Evolutionary conservation across 2,797 vertebrate genomes (phyloP), one percentile per base, ranked within the genome.

Genomic region (Caiman crocodilus): DNA sequence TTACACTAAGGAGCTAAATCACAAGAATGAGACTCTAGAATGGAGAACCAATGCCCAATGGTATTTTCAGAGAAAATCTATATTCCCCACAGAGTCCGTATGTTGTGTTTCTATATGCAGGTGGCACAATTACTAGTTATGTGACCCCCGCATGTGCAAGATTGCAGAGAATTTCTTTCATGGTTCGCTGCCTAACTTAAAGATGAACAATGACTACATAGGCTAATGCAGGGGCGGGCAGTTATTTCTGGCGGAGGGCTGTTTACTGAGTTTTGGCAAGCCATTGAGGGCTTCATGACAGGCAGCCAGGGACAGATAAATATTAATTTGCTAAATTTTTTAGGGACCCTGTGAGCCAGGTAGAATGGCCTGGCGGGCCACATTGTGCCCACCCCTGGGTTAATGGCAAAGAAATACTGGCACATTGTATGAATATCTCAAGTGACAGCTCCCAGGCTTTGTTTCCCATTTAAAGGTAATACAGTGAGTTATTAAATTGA

Each of bases 21-120:
- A n/a, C 11, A 80, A 59, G 30, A 14, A 20, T 0, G 5, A 57
- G 18, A 65, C 69, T 1, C 9, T 35, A n/a, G 50, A 6, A 2
- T 14, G 0, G 35, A 74, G 18, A 76, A 20, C 8, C 50, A 64
- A 9, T 1, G 5, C 63, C 60, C 32, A 30, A 32, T 67, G 30
- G n/a, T 67, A 67, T 67, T 67, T 67, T 67, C 30, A 67, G 64
- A 11, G 64, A 30, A 67, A 67, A 18, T 5, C 14, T 67, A 67
- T 32, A 67, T 67, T 67, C 17, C 17, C n/a, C 32, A 30, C 65
- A 32, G 4, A 32, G 8, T 12, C 32, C n/a, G 17, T 18, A n/a
- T 32, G 16, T 30, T 2, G 4, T 67, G 65, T 67, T 32, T 67
- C n/a, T 67, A 32, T 67, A 32, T 30, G 28, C 64, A 9, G 11